Evolutionary conservation across 2,113 vertebrate species (phyloP).

Genomic region (Sphyrna mokarran): DNA sequence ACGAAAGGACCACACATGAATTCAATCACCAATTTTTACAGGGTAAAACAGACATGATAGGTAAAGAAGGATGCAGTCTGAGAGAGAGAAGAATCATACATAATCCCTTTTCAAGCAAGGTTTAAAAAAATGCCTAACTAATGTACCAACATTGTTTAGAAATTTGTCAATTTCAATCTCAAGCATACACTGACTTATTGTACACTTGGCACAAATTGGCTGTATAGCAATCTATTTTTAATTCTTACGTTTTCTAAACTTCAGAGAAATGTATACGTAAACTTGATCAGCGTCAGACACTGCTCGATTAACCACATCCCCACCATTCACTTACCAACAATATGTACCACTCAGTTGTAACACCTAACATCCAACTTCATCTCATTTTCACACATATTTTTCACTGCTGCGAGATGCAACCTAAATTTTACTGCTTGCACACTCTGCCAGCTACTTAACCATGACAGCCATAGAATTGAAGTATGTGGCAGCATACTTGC

Average conservation of each 20-base stretch:
- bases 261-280: background rate
- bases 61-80: background rate
- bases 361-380: too few relatives aligned
- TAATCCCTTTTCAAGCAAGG: background rate
- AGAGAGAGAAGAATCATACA: background rate
- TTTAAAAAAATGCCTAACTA: background rate
- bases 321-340: too few relatives aligned
- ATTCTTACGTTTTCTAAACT: background rate
- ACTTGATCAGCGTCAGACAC: too few relatives aligned
- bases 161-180: background rate
- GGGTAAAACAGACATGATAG: background rate
- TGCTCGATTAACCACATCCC: too few relatives aligned
- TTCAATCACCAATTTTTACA: background rate
- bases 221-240: background rate
- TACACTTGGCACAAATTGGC: background rate
- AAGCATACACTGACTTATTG: background rate
- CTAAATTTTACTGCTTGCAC: too few relatives aligned
- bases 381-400: too few relatives aligned
- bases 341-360: too few relatives aligned
- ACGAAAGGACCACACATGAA: background rate
- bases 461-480: too few relatives aligned
- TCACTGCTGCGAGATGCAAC: too few relatives aligned
- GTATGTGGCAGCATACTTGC: too few relatives aligned
- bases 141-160: background rate
- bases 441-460: too few relatives aligned